Evolutionary conservation across 2,113 vertebrate genomes (phyloP), one percentile per base, ranked within the genome.

Genomic region (Condylura cristata): DNA sequence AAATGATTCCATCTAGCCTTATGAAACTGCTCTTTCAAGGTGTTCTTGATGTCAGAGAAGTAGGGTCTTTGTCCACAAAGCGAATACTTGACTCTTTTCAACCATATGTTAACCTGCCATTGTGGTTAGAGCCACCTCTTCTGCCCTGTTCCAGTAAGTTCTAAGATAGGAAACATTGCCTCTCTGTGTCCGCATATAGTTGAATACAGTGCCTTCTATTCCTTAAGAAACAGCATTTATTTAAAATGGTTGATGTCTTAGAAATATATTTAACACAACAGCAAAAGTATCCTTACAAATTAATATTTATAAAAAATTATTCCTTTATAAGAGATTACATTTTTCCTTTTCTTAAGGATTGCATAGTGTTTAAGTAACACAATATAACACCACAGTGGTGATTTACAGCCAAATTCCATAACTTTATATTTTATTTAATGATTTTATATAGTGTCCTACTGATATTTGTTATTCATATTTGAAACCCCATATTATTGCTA

Each of bases 281-380:
- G 24, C 83, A 32, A 86, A 90, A 32, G 18, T 58, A 46, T 70
- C 14, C n/a, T 68, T 88, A 41, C 2, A 80, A 53, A n/a, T 58
- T 93, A 83, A 83, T 86, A 90, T 83, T 86, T 85, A 61, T n/a
- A 93, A 75, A 76, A 86, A 70, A 39, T 66, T 37, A 70, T 70
- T 79, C 4, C 20, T 86, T 91, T 44, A 63, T 72, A 74, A 94
- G 58, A 18, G 24, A 90, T 12, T 34, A 20, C 8, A 30, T 61
- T 71, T 72, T 63, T 87, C 86, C 41, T 88, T 3, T 66, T 68
- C 37, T 65, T 65, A 8, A 90, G 75, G 28, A 72, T 66, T 72
- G 8, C 22, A 34, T 68, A 4, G 14, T 65, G n/a, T 93, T 74
- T 76, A 82, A 72, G 37, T 65, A 95, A 86, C 6, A 80, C 44